Evolutionary conservation across 2,888 invertebrate genomes (phyloP).

Genomic region (Erynnis tages): DNA sequence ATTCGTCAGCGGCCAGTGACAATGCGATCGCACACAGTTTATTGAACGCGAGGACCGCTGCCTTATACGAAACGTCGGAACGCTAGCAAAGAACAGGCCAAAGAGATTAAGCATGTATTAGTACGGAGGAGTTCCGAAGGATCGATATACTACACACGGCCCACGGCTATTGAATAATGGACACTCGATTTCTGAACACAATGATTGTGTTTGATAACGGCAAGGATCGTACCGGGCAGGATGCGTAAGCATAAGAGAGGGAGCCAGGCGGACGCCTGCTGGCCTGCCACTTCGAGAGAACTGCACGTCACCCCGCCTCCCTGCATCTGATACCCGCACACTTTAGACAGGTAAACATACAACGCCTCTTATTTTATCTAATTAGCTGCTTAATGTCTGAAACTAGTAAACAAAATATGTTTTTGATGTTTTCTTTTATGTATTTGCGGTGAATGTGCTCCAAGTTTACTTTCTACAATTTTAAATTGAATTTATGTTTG

Average conservation of each 20-base stretch:
- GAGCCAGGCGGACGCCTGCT: conserved; percentile 74
- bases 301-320: conserved; percentile 57
- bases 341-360: conserved; percentile 51
- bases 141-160: conserved; percentile 75
- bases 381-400: conserved; percentile 1
- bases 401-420: conserved; percentile 19
- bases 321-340: conserved; percentile 68
- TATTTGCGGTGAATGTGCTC: conserved; percentile 16
- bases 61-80: conserved; percentile 56
- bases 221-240: conserved; percentile 67
- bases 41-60: conserved; percentile 60
- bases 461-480: background rate
- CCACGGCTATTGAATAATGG: conserved; percentile 77
- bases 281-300: conserved; percentile 67
- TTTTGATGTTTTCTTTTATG: background rate
- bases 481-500: conserved; percentile 7
- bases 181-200: conserved; percentile 71
- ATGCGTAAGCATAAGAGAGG: conserved; percentile 80
- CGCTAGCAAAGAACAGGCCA: conserved; percentile 76
- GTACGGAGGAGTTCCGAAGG: conserved; percentile 64
- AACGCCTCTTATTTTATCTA: background rate
- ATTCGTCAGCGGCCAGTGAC: conserved; percentile 72
- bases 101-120: conserved; percentile 78
- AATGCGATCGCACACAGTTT: conserved; percentile 73
- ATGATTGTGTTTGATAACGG: conserved; percentile 70